Evolutionary conservation across 2,113 vertebrate species (phyloP).

Genomic region (Serinus canaria): DNA sequence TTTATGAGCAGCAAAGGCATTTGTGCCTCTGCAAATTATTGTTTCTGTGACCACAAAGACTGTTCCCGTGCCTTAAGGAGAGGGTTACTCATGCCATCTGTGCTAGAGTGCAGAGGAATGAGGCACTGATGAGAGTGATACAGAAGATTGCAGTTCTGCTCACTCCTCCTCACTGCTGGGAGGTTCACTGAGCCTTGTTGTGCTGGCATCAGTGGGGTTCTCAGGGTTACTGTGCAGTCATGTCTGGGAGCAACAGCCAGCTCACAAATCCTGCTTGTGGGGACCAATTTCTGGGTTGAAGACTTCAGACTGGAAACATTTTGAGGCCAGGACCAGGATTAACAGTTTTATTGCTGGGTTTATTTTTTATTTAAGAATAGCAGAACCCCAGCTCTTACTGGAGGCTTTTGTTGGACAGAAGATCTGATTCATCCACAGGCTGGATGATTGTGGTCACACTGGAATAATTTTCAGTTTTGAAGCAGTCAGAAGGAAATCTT

Average conservation of each 20-base stretch:
- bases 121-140: not conserved
- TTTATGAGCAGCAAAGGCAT: not conserved
- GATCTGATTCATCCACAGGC: constrained; percentile 1
- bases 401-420: not conserved
- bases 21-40: not conserved
- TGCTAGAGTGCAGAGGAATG: not conserved
- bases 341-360: not conserved
- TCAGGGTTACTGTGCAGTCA: not conserved
- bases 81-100: not conserved
- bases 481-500: constrained; percentile 2
- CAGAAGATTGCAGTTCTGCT: not conserved
- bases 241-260: not conserved
- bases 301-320: not conserved
- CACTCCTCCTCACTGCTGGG: not conserved
- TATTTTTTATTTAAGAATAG: not conserved
- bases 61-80: not conserved
- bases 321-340: not conserved
- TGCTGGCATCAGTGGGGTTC: not conserved
- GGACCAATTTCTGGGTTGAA: not conserved
- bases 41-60: not conserved
- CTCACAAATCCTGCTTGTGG: not conserved
- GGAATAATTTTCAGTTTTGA: not conserved
- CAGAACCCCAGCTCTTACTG: not conserved
- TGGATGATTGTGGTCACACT: constrained; percentile 12
- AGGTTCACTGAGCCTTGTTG: not conserved